Conservation (phyloP, 2,888 invertebrate species). For the Agrotis exclamationis region DNA sequence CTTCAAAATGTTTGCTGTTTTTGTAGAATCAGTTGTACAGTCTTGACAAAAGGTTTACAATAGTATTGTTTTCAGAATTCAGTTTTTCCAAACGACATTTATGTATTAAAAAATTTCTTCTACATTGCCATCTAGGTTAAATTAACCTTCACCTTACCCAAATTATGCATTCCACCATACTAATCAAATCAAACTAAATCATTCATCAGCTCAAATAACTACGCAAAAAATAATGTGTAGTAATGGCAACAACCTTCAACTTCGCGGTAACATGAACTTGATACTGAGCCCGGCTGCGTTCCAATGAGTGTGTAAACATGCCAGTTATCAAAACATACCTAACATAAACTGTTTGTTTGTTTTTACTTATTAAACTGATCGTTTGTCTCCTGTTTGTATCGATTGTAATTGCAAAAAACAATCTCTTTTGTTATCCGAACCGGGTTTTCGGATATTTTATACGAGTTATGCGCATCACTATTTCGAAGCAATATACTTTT, state of each 20-base stretch:
- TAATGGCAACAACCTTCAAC: conserved; percentile 56
- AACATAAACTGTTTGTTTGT: conserved; percentile 19
- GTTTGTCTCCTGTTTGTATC: conserved; percentile 6
- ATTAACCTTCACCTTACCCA: no score
- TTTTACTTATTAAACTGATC: conserved; percentile 20
- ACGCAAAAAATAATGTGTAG: conserved; percentile 2
- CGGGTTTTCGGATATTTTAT: neutral
- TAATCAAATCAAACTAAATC: neutral
- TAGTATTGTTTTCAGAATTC: neutral
- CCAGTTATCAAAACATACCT: conserved; percentile 38
- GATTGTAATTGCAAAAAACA: conserved; percentile 8
- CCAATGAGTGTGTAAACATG: conserved; percentile 40
- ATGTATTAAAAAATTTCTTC: no score
- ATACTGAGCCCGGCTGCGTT: conserved; percentile 25
- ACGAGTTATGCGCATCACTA: conserved; percentile 7
- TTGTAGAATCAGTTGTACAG: neutral
- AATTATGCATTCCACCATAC: no score
- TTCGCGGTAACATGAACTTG: conserved; percentile 58
- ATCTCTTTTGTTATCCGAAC: neutral
- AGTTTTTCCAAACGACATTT: no score
- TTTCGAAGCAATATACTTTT: neutral
- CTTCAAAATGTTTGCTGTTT: neutral
- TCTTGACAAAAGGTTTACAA: neutral
- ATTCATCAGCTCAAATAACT: neutral
- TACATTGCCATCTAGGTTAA: neutral